Evolutionary conservation across 2,113 vertebrate species (phyloP).

Genomic region (Melanostigma gelatinosum): DNA sequence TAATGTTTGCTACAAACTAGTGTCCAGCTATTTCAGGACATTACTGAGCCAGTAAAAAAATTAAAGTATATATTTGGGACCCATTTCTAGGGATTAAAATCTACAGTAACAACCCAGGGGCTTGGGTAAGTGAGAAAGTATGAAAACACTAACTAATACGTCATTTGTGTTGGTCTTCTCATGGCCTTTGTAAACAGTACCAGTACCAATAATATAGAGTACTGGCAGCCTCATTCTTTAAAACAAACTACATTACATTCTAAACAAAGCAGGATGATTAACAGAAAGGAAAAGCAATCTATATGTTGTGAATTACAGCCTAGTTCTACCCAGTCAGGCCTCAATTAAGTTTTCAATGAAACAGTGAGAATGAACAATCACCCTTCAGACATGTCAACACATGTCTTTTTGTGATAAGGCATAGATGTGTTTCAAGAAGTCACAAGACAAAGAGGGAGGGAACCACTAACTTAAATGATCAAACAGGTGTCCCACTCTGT

Average conservation of each 20-base stretch:
- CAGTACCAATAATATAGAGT: background rate
- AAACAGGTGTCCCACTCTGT: conserved; percentile 34
- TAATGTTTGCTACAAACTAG: background rate
- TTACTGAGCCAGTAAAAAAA: background rate
- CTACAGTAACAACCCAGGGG: background rate
- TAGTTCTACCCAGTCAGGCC: background rate
- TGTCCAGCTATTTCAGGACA: background rate
- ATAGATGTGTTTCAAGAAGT: conserved; percentile 7
- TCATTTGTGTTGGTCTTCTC: background rate
- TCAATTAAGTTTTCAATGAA: background rate
- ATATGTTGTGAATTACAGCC: background rate
- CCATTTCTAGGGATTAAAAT: background rate
- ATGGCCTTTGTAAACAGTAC: background rate
- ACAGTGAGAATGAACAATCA: background rate
- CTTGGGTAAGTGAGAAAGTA: background rate
- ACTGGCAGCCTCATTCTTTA: background rate
- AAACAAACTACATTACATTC: background rate
- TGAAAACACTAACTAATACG: background rate
- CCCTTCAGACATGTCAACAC: background rate
- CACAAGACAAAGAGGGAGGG: background rate
- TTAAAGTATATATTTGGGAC: background rate
- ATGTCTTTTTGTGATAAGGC: background rate
- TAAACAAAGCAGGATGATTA: conserved; percentile 2
- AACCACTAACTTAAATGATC: background rate
- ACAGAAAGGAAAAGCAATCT: too few species aligned